A percentile compares a stretch with the other conserved stretches of the same genome.
phyloP scores from a whole-genome alignment of 2,113 vertebrate genomes.

The Nerophis lumbriciformis region DNA sequence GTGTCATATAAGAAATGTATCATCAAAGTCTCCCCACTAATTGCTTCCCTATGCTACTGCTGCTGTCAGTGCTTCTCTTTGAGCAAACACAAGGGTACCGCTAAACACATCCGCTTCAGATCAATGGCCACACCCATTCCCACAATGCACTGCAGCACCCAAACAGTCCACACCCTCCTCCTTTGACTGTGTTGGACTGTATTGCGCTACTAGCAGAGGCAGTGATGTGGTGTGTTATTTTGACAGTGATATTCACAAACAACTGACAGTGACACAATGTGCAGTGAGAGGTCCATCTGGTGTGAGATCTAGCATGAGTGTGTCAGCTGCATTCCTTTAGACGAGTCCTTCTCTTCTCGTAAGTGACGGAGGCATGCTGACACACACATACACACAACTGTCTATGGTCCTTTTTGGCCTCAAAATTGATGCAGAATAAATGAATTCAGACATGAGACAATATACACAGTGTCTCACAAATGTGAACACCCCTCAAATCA shows the following conservation, averaged over 20 bases:
- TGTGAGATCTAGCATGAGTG: constrained; percentile 65
- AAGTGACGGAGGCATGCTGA: constrained; percentile 6
- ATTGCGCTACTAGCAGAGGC: neutral
- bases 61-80: constrained; percentile 6
- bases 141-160: constrained; percentile 46
- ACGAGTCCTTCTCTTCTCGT: constrained; percentile 38
- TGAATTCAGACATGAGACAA: too few species aligned
- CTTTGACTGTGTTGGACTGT: constrained; percentile 21
- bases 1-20: constrained; percentile 32
- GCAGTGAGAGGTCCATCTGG: constrained; percentile 31
- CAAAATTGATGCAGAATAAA: too few species aligned
- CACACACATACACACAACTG: neutral
- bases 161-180: constrained; percentile 25
- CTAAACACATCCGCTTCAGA: constrained; percentile 35
- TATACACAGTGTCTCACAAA: too few species aligned
- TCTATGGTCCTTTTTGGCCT: too few species aligned
- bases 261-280: neutral
- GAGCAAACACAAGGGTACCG: constrained; percentile 3
- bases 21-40: constrained; percentile 74
- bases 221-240: neutral
- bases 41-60: constrained; percentile 72
- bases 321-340: constrained; percentile 49
- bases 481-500: too few species aligned
- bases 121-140: constrained; percentile 62
- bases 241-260: neutral